Base-by-base conservation (phyloP, 2,113 vertebrate genomes). In the Lanius ludovicianus region DNA sequence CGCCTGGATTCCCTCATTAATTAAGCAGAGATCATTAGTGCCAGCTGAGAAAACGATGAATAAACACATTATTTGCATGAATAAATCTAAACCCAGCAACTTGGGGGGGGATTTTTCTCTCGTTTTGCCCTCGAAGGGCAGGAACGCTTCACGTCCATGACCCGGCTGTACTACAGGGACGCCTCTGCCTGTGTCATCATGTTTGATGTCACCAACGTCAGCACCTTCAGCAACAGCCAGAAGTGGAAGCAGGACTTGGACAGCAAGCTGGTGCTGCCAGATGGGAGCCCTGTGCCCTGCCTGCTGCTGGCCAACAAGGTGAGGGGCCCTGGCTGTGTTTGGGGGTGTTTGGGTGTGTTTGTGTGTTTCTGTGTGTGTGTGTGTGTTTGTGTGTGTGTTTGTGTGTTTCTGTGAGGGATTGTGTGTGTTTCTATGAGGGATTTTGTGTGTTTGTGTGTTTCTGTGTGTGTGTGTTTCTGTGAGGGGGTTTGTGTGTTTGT, bases 291-390 rank as follows among this genome's bases (percentile, higher is more conserved):
- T 0, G 97, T 99, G 68, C 99, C 99, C 21, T 99, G 99, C 94
- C 98, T 99, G 56, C 98, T 99, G 73, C 97, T 99, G 97, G 99
- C 99, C 35, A 99, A 99, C 94, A 99, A 99, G 98, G 99, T 99
- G 90, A 84, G 90, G 41, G 5, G 37, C 39, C 18, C 55, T 2
- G 3, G 33, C 1, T 2, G 11, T 42, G 15, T 42, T 15, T 42
- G 41, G 41, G 41, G 15, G 41, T 42, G 41, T 15, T 42, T 9
- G 42, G 19, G 17, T 31, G 52, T 18, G 53, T 50, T 5, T 27
- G 25, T 50, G 50, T 10, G 50, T 52, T 52, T 47, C 7, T 30
- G 52, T 17, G 52, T 30, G 52, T 30, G 11, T 47, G 27, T 16
- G 50, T 28, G 27, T 15, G 50, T 2, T 27, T 50, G 6, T 16